These are phyloP conservation scores for Rhinolophus sinicus DNA, from an alignment of 2,113 vertebrate species.

Conservation along the genomic window DNA sequence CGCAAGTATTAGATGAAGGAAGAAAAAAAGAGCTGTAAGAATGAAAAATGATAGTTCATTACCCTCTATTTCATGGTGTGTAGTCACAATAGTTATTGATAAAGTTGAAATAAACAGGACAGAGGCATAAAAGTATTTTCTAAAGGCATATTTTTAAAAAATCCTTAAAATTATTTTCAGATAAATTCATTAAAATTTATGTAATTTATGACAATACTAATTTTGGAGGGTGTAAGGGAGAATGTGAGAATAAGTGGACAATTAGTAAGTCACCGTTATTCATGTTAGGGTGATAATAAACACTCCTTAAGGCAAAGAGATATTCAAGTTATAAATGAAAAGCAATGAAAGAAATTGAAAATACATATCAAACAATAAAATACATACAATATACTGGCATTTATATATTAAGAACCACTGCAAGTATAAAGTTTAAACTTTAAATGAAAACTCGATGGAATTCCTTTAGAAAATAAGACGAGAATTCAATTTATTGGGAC, in stretches of 20 bases:
- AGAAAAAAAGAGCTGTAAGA: not conserved
- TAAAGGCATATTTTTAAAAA: not conserved
- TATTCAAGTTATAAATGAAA: constrained; percentile 30
- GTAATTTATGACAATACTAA: not conserved
- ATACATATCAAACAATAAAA: constrained; percentile 1
- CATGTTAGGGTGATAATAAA: not conserved
- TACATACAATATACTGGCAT: not conserved
- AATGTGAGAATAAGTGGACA: not conserved
- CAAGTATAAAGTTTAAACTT: constrained; percentile 11
- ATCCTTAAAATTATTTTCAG: not conserved
- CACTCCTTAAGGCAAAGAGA: not conserved
- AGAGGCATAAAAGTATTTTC: not conserved
- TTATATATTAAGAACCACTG: not conserved
- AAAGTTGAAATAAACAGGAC: not conserved
- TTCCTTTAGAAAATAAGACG: not conserved
- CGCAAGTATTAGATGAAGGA: not conserved
- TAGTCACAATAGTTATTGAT: not conserved
- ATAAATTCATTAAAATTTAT: not conserved
- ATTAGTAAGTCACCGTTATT: constrained; percentile 36
- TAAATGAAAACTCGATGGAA: not conserved
- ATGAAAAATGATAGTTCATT: not conserved
- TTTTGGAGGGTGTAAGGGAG: not conserved
- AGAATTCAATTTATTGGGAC: not conserved
- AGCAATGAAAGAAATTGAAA: constrained; percentile 29
- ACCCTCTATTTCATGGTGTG: not conserved